Evolutionary conservation across 2,888 invertebrate species (phyloP).

Genomic region (Drosophila colorata): DNA sequence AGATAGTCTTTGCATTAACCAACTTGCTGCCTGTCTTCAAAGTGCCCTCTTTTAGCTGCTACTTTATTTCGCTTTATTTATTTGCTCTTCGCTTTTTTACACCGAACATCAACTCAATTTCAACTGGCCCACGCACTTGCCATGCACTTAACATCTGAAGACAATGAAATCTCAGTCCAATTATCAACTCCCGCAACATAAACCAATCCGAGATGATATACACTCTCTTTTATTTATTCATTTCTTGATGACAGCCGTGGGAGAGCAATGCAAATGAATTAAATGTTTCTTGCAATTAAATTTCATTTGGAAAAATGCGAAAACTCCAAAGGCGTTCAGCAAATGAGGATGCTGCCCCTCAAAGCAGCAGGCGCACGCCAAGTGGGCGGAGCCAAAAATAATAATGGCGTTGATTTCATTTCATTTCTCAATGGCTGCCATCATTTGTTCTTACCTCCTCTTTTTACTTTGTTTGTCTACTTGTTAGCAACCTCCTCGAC

Average conservation of each 20-base stretch:
- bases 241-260: constrained; percentile 47
- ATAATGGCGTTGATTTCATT: constrained; percentile 76
- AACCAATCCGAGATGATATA: constrained; percentile 43
- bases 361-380: neutral
- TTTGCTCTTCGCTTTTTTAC: neutral
- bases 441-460: constrained; percentile 36
- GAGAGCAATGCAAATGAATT: constrained; percentile 54
- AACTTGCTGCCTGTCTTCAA: neutral
- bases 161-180: constrained; percentile 53
- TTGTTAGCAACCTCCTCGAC: constrained; percentile 66
- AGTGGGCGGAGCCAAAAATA: constrained; percentile 50
- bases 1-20: neutral
- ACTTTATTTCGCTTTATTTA: neutral
- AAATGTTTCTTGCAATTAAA: constrained; percentile 71
- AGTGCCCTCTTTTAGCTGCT: neutral
- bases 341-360: constrained; percentile 22
- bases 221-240: constrained; percentile 48
- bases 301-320: constrained; percentile 59
- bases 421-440: constrained; percentile 55
- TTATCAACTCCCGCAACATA: constrained; percentile 42
- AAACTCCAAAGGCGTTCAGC: constrained; percentile 40
- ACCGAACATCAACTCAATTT: constrained; percentile 18
- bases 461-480: constrained; percentile 63
- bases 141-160: constrained; percentile 17
- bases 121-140: constrained; percentile 20